Conservation (phyloP, 2,113 vertebrate species). For the Ceyx margarethae region DNA sequence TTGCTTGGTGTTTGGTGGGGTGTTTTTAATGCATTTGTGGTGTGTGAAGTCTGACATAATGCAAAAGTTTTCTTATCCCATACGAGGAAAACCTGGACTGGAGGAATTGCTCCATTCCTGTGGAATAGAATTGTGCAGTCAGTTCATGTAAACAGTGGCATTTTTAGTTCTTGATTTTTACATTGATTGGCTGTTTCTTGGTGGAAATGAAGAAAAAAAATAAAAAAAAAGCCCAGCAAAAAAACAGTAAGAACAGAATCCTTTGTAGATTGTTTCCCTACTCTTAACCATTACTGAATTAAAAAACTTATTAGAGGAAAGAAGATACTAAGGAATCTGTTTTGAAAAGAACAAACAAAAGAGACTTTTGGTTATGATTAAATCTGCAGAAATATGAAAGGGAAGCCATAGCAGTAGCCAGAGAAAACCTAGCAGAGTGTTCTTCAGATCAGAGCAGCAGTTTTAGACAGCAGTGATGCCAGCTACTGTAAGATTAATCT, state of each 20-base stretch:
- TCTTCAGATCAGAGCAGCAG: neutral
- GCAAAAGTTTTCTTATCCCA: neutral
- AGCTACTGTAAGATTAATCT: neutral
- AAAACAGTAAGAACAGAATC: accelerated
- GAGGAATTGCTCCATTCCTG: neutral
- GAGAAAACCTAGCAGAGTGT: neutral
- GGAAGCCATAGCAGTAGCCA: neutral
- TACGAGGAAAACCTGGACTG: neutral
- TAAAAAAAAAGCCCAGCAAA: neutral
- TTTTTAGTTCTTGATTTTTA: neutral
- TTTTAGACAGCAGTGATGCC: neutral
- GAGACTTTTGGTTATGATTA: neutral
- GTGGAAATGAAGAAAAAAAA: neutral
- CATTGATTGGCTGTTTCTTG: neutral
- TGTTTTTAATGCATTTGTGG: accelerated
- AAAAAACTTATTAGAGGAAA: neutral
- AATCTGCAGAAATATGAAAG: neutral
- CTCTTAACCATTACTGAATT: neutral
- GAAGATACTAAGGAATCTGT: neutral
- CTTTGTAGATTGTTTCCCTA: neutral
- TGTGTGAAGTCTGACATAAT: neutral
- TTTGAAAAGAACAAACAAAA: neutral
- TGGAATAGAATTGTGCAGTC: neutral
- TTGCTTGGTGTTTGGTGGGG: neutral
- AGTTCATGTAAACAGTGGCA: accelerated